Conservation (phyloP, 2,113 vertebrate species). For the Phocoena sinus region DNA sequence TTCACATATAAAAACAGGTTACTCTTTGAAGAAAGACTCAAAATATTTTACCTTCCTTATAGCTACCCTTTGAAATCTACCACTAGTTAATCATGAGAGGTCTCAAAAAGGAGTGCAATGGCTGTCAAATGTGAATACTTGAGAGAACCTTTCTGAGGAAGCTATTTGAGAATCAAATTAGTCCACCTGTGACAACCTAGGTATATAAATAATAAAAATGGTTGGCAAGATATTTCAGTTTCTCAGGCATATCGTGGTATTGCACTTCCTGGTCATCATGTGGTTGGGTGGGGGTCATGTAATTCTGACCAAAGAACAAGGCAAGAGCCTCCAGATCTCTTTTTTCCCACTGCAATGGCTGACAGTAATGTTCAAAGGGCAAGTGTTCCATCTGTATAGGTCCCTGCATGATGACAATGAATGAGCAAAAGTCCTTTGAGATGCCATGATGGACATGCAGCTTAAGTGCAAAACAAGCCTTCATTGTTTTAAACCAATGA, state of each 20-base stretch:
- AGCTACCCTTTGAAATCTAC: neutral
- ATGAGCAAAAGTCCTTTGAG: neutral
- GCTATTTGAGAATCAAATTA: neutral
- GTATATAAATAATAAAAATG: neutral
- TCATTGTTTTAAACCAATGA: neutral
- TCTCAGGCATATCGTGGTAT: neutral
- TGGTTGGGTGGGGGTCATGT: neutral
- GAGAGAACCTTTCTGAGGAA: neutral
- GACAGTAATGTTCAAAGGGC: neutral
- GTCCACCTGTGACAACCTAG: neutral
- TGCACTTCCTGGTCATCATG: neutral
- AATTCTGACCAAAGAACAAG: neutral
- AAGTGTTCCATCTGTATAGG: neutral
- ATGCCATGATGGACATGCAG: neutral
- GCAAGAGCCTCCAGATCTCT: neutral
- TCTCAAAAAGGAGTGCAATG: neutral
- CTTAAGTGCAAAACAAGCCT: neutral
- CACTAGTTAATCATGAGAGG: neutral
- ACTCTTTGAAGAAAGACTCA: slow-evolving; percentile 9
- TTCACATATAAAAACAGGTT: slow-evolving; percentile 30
- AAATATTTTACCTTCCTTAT: neutral
- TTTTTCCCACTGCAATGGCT: neutral
- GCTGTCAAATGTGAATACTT: neutral
- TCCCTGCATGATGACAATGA: neutral
- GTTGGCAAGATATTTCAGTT: neutral